Conservation (phyloP, 64 coral and sea anemone genomes). For the Montipora capricornis region DNA sequence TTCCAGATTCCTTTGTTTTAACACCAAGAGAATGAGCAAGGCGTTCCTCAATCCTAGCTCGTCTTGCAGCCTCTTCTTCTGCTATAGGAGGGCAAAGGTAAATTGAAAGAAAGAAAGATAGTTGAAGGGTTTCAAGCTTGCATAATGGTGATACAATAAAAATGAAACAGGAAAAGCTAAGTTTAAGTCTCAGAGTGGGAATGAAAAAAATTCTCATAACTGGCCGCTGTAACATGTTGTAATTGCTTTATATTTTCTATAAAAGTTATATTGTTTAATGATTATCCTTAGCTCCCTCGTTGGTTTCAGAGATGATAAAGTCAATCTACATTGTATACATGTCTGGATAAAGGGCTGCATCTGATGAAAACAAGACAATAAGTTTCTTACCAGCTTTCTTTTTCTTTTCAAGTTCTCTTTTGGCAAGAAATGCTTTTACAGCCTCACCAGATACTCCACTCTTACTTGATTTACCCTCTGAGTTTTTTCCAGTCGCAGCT, state of each 20-base stretch:
- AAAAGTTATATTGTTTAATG: no score
- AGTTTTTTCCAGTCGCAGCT: neutral
- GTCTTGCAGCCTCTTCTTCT: conserved; percentile 39
- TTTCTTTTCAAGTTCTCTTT: conserved; percentile 51
- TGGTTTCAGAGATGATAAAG: no score
- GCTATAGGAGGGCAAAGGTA: neutral
- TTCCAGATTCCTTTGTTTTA: neutral
- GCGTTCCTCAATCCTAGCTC: conserved; percentile 38
- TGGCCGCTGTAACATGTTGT: no score
- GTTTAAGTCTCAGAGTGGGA: no score
- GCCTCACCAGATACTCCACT: conserved; percentile 9
- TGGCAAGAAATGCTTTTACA: conserved; percentile 33
- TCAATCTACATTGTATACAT: no score
- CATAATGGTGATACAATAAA: no score
- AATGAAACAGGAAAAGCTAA: no score
- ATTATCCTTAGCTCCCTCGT: no score
- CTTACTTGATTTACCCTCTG: neutral
- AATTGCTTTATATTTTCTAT: no score
- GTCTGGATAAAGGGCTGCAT: no score
- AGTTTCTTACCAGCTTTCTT: conserved; percentile 27
- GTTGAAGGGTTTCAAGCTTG: no score
- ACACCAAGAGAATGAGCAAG: conserved; percentile 10
- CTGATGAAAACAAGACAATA: neutral
- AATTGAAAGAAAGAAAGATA: neutral
- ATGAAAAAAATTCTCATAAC: no score